Evolutionary conservation across 2,113 vertebrate species (phyloP).

Genomic region (Geococcyx californianus): DNA sequence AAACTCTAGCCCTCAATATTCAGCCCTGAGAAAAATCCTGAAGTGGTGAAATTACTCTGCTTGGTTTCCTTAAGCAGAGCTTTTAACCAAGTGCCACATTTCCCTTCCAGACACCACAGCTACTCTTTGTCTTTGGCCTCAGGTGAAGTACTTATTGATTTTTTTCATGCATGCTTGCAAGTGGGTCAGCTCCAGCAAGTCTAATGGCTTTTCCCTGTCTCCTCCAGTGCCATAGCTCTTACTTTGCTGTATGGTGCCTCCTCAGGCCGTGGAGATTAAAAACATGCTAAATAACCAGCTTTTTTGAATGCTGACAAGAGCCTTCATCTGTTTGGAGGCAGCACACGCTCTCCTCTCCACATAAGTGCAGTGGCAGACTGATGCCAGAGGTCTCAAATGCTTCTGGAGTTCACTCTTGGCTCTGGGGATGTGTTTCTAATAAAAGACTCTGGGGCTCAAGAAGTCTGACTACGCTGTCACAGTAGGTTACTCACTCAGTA

Average conservation of each 20-base stretch:
- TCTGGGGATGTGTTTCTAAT: neutral
- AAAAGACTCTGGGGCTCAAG: neutral
- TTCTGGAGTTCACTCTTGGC: neutral
- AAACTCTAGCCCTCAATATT: neutral
- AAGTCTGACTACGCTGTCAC: neutral
- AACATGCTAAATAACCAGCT: neutral
- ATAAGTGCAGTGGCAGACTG: neutral
- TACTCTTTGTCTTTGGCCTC: neutral
- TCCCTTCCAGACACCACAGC: neutral
- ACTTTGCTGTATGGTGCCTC: neutral
- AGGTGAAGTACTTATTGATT: neutral
- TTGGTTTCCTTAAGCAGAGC: neutral
- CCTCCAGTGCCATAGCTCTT: neutral
- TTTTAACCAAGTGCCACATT: neutral
- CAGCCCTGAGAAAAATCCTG: neutral
- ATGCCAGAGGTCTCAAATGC: neutral
- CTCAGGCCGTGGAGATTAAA: neutral
- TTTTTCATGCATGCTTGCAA: neutral
- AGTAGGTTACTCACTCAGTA: neutral
- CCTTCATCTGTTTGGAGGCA: neutral
- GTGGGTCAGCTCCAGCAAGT: neutral
- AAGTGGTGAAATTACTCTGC: neutral
- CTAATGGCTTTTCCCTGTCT: neutral
- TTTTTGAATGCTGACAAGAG: neutral
- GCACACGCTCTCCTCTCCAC: fast-evolving